Evolutionary conservation across 1,140 invertebrate genomes (phyloP).

Genomic region (Papilio polytes): DNA sequence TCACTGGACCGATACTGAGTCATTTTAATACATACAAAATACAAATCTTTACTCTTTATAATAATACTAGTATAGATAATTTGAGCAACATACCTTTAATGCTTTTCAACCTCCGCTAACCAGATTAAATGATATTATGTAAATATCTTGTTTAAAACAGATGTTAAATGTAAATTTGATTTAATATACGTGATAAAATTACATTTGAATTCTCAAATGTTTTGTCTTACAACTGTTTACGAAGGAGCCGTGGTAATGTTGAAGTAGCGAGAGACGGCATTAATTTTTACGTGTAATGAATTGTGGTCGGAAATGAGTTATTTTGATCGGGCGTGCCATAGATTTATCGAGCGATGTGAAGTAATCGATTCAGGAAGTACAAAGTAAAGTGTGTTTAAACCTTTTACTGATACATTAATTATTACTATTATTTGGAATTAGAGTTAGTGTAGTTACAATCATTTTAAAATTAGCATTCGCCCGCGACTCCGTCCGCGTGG

Average conservation of each 20-base stretch:
- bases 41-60: too few species aligned
- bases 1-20: too few species aligned
- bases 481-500: too few species aligned
- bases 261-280: conserved; percentile 42
- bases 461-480: too few species aligned
- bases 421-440: not conserved
- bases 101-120: too few species aligned
- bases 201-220: not conserved
- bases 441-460: not conserved
- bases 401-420: conserved; percentile 2
- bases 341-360: conserved; percentile 59
- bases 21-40: too few species aligned
- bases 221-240: not conserved
- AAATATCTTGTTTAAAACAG: too few species aligned
- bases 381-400: conserved; percentile 45
- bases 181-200: too few species aligned
- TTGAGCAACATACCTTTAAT: too few species aligned
- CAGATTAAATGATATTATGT: too few species aligned
- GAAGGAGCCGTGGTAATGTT: conserved; percentile 18
- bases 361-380: conserved; percentile 66
- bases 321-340: conserved; percentile 55
- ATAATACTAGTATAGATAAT: too few species aligned
- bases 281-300: conserved; percentile 52
- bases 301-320: conserved; percentile 59
- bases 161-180: too few species aligned